Conservation (phyloP, 1,140 invertebrate genomes). For the Papilio glaucus region DNA sequence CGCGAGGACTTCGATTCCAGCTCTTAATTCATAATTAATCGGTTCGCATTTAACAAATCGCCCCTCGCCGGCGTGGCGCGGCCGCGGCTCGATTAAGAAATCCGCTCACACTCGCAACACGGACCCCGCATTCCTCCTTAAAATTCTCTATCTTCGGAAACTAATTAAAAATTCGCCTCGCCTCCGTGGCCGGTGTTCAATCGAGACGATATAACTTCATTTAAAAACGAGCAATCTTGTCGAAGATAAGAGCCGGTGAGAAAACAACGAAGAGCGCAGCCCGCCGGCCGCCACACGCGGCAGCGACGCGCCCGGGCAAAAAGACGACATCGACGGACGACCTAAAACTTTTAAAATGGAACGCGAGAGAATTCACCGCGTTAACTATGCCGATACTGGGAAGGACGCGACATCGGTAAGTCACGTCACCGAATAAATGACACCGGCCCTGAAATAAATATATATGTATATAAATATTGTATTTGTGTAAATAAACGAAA, state of each 20-base stretch:
- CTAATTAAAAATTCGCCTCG: slow-evolving; percentile 83
- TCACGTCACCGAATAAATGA: slow-evolving; percentile 82
- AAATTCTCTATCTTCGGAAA: slow-evolving; percentile 82
- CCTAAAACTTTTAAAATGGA: slow-evolving; percentile 78
- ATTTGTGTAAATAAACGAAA: slow-evolving; percentile 81
- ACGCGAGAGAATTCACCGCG: slow-evolving; percentile 77
- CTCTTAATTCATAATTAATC: slow-evolving; percentile 70
- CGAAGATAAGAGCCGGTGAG: slow-evolving; percentile 79
- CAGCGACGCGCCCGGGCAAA: slow-evolving; percentile 48
- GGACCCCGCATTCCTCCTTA: slow-evolving; percentile 74
- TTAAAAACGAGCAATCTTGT: slow-evolving; percentile 82
- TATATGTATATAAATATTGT: slow-evolving; percentile 79
- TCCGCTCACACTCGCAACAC: slow-evolving; percentile 69
- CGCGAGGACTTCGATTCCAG: slow-evolving; percentile 53
- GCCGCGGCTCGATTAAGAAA: slow-evolving; percentile 78
- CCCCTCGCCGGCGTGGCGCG: slow-evolving; percentile 49
- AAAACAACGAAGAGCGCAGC: slow-evolving; percentile 80
- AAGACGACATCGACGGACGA: slow-evolving; percentile 71
- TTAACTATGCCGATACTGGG: slow-evolving; percentile 82
- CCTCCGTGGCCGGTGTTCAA: slow-evolving; percentile 75
- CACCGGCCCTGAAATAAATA: slow-evolving; percentile 74
- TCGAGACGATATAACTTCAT: slow-evolving; percentile 82
- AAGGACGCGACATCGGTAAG: slow-evolving; percentile 82
- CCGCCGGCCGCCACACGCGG: slow-evolving; percentile 74
- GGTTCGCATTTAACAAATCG: slow-evolving; percentile 63